phyloP scores from a whole-genome alignment of 2,113 vertebrate species.

The Phasianus colchicus region DNA sequence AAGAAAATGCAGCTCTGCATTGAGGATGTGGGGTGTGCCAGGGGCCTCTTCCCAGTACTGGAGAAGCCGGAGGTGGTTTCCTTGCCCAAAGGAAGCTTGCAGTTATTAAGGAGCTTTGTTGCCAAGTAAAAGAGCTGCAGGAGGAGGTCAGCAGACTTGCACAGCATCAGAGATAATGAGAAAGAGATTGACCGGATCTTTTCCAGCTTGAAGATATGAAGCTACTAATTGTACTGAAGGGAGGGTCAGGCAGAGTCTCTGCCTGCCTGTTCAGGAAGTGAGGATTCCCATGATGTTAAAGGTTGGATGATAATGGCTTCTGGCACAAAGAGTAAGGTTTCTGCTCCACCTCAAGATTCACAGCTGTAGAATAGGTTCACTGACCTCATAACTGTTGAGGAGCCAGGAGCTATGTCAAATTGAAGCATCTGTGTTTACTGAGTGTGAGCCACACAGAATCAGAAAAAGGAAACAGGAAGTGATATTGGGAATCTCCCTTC shows the following conservation, averaged over 20 bases:
- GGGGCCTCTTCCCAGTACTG: not conserved
- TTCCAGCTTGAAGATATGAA: not conserved
- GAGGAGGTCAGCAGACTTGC: not conserved
- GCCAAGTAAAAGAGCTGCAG: not conserved
- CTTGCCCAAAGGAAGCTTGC: not conserved
- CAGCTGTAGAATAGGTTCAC: not conserved
- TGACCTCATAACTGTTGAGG: not conserved
- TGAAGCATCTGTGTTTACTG: not conserved
- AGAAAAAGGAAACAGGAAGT: not conserved
- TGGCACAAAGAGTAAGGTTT: not conserved
- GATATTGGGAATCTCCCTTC: not conserved
- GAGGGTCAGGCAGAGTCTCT: not conserved
- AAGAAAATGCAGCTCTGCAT: not conserved
- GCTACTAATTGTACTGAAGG: not conserved
- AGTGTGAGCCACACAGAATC: not conserved
- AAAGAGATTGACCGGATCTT: not conserved
- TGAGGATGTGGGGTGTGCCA: not conserved
- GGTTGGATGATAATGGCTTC: not conserved
- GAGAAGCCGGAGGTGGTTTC: not conserved
- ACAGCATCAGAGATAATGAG: not conserved
- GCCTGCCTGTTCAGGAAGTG: not conserved
- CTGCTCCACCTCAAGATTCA: not conserved
- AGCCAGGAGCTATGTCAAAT: not conserved
- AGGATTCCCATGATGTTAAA: not conserved
- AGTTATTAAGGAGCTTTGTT: not conserved